These are phyloP conservation scores for Murina feae DNA, from an alignment of 2,113 vertebrate genomes.

Conservation along the genomic window DNA sequence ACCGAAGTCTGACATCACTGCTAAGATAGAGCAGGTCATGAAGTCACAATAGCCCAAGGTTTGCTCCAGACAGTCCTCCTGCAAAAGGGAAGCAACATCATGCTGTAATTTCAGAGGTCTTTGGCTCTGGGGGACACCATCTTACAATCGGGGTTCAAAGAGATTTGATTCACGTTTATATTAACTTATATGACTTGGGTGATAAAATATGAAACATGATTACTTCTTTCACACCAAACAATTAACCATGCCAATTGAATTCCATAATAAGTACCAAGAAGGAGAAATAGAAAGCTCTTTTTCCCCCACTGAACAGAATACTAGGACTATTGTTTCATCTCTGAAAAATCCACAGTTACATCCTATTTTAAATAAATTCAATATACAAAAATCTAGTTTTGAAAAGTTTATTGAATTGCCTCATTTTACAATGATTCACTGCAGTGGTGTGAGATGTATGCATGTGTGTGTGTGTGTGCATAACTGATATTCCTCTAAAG, in stretches of 20 bases:
- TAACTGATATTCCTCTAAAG: not conserved
- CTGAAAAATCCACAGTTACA: not conserved
- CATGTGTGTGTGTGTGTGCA: not conserved
- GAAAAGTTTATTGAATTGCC: not conserved
- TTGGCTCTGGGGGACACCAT: not conserved
- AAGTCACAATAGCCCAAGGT: fast-evolving
- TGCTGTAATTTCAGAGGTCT: not conserved
- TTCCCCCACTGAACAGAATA: not conserved
- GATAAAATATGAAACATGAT: not conserved
- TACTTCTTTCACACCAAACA: not conserved
- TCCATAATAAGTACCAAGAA: not conserved
- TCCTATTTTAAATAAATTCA: not conserved
- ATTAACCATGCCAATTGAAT: not conserved
- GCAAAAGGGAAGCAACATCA: not conserved
- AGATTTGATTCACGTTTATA: not conserved
- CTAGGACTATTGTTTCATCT: not conserved
- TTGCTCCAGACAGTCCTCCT: not conserved
- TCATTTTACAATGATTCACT: not conserved
- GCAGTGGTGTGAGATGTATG: not conserved
- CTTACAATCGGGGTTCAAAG: not conserved
- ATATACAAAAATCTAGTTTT: not conserved
- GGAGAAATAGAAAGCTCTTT: not conserved
- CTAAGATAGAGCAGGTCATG: not conserved
- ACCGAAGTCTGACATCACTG: not conserved
- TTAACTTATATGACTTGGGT: not conserved